Base-by-base conservation (phyloP, 2,888 invertebrate genomes). In the Steinernema hermaphroditum region DNA sequence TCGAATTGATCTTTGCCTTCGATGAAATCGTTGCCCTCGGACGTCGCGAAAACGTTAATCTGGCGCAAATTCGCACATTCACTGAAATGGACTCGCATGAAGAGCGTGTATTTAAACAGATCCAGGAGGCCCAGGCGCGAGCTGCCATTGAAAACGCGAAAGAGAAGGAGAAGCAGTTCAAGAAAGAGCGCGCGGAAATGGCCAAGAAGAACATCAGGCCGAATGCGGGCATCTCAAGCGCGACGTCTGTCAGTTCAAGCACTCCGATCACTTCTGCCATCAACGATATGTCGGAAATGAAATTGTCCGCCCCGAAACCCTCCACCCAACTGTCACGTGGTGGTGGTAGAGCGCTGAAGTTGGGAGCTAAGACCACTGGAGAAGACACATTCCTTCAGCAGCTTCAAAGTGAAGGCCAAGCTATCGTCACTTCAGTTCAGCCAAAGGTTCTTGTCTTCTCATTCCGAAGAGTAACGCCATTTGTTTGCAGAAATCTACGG, bases 11-110 rank as follows among this genome's bases (percentile, higher is more conserved):
- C 86, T 97, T 97, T 89, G 98, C 98, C 0, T 99, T 99, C 88
- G 98, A 99, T 89, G 98, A 99, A 90, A 96, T 99, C 84, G 96
- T 99, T 12, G 97, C 98, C 0, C 90, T 98, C 2, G 98, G 98
- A 0, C 98, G 98, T 88, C 91, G 97, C 80, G 98, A 99, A 89
- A 96, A 93, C 89, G 98, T 99, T 0, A 98, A 97, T 89, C 90
- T 99, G 83, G 94, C 96, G 1, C 92, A 96, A 90, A 96, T 98
- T 75, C 91, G 96, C 81, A 97, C 97, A 16, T 97, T 96, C 88
- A 96, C 97, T 0, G 97, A 98, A 88, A 98, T 98, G 98, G 98
- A 98, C 87, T 96, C 96, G 0, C 96, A 96, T 78, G 96, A 96
- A 88, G 96, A 96, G 87, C 93, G 94, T 87, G 94, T 96, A 1